A percentile compares a stretch with the other conserved stretches of the same genome.
Conservation (phyloP, 2,113 vertebrate species). For the Rhinolophus ferrumequinum region DNA sequence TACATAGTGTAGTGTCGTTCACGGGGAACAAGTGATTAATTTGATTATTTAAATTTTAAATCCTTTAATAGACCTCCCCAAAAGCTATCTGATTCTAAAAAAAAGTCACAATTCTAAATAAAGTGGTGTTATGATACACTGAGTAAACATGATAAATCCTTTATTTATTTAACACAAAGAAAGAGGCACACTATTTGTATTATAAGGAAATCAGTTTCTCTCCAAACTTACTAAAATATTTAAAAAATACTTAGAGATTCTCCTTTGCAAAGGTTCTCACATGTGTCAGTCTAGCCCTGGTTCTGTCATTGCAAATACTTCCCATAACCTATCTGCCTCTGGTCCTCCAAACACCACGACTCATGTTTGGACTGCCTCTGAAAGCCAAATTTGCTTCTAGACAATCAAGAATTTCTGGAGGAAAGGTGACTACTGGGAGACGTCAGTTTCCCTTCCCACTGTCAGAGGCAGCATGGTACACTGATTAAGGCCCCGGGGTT, state of each 20-base stretch:
- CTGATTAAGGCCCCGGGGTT: no score
- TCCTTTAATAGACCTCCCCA: background rate
- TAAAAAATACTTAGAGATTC: background rate
- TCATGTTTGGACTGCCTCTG: background rate
- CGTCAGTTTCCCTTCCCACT: background rate
- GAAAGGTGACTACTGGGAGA: background rate
- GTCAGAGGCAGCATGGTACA: background rate
- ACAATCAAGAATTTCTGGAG: background rate
- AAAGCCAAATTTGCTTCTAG: background rate
- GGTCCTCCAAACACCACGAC: background rate
- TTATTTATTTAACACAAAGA: background rate
- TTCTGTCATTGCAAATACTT: background rate
- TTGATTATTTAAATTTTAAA: slow-evolving; percentile 7
- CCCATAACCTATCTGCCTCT: background rate
- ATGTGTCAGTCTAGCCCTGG: background rate
- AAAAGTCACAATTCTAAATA: slow-evolving; percentile 20
- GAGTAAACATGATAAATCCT: background rate
- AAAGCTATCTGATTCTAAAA: slow-evolving; percentile 23
- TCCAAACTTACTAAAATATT: background rate
- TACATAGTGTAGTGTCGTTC: background rate
- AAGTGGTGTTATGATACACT: background rate
- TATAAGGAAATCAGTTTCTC: background rate
- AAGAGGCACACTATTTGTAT: background rate
- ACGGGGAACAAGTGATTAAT: background rate
- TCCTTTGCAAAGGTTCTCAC: background rate